phyloP scores from a whole-genome alignment of 1,140 invertebrate species.

The Littorina saxatilis region DNA sequence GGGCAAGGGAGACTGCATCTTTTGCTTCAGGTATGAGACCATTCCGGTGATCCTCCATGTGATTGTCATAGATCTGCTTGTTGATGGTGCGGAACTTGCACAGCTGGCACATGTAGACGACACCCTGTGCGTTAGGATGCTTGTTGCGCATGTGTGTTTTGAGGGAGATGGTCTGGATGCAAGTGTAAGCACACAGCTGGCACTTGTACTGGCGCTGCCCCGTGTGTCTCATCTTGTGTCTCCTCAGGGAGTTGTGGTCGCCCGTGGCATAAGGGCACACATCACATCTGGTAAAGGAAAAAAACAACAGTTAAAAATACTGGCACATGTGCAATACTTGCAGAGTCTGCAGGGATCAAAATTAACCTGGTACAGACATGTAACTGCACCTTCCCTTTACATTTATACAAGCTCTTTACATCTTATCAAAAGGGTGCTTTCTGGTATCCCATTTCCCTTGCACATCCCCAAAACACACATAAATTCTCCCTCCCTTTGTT shows the following conservation, averaged over 20 bases:
- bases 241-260: conserved; percentile 88
- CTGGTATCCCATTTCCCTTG: no score
- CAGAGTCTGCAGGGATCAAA: no score
- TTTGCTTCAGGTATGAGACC: conserved; percentile 69
- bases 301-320: no score
- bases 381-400: no score
- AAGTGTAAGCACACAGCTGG: conserved; percentile 95
- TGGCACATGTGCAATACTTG: no score
- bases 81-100: conserved; percentile 81
- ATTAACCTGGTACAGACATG: no score
- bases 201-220: conserved; percentile 99
- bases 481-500: no score
- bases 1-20: background rate
- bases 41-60: conserved; percentile 79
- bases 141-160: conserved; percentile 82
- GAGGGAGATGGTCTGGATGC: conserved; percentile 83
- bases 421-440: no score
- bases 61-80: conserved; percentile 78
- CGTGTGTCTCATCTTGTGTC: conserved; percentile 96
- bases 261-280: conserved; percentile 77
- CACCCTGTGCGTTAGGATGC: conserved; percentile 78
- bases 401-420: no score
- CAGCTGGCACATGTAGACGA: conserved; percentile 79
- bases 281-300: conserved; percentile 61
- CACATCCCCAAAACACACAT: no score